Percentiles rank a stretch among this genome's conserved stretches.
phyloP scores from a whole-genome alignment of 1,140 invertebrate genomes.

The Magallana gigas region DNA sequence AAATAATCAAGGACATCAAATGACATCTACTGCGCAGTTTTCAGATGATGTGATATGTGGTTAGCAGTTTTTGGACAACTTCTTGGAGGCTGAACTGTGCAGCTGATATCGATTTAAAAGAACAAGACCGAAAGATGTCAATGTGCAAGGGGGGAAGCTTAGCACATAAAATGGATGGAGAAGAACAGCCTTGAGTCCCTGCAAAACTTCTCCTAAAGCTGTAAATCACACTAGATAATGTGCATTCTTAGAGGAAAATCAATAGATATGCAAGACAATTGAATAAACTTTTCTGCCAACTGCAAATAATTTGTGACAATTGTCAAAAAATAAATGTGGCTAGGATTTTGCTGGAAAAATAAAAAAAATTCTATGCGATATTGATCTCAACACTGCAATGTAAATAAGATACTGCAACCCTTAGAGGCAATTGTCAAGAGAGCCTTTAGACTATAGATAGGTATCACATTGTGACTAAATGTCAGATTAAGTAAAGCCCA shows the following conservation, averaged over 20 bases:
- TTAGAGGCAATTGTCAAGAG: neutral
- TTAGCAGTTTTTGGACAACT: neutral
- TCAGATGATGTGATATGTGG: neutral
- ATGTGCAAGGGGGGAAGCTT: neutral
- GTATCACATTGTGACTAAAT: neutral
- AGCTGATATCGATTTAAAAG: constrained; percentile 2
- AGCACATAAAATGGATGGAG: constrained; percentile 11
- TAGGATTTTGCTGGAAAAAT: neutral
- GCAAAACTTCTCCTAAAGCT: neutral
- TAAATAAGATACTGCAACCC: neutral
- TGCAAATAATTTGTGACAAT: neutral
- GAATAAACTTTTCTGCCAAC: constrained; percentile 17
- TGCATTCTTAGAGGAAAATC: neutral
- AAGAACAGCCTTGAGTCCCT: neutral
- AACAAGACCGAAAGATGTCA: neutral
- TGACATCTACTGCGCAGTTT: neutral
- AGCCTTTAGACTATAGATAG: neutral
- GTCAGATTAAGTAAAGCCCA: neutral
- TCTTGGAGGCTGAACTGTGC: neutral
- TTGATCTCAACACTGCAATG: neutral
- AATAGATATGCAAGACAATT: constrained; percentile 1
- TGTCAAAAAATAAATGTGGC: constrained; percentile 3
- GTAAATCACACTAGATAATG: constrained; percentile 3
- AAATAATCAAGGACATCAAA: neutral
- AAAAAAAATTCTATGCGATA: neutral